Evolutionary conservation across 1,140 invertebrate species (phyloP).

Genomic region (Panagrolaimus sp.): DNA sequence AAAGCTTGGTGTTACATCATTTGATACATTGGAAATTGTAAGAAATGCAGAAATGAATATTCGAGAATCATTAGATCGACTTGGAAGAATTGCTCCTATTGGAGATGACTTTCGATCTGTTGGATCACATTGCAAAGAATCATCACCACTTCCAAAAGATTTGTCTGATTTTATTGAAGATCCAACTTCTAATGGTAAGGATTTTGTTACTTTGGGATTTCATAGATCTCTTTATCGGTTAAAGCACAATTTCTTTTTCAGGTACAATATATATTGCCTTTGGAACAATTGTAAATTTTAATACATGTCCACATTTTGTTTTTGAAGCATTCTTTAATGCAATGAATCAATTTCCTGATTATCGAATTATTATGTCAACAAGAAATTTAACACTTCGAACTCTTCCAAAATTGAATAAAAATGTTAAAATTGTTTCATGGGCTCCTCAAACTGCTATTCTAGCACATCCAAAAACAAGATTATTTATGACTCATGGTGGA

Average conservation of each 20-base stretch:
- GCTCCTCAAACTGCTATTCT: slow-evolving; percentile 11
- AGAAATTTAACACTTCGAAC: not conserved
- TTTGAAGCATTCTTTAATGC: slow-evolving; percentile 28
- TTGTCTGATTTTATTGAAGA: slow-evolving; percentile 14
- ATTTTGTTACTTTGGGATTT: not conserved
- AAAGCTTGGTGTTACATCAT: not conserved
- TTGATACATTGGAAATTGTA: not conserved
- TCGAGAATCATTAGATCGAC: not conserved
- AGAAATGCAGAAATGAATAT: slow-evolving; percentile 6
- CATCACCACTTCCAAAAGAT: not conserved
- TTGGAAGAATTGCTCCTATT: not conserved
- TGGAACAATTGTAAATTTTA: slow-evolving; percentile 30
- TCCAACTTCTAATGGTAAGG: slow-evolving; percentile 15
- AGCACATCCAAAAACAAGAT: not conserved
- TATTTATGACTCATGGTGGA: slow-evolving; percentile 11
- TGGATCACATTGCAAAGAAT: not conserved
- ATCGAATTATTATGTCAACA: slow-evolving; percentile 20
- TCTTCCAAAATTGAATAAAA: not conserved
- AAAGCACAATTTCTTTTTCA: no score
- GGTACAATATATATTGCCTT: slow-evolving; percentile 18
- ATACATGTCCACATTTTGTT: slow-evolving; percentile 26
- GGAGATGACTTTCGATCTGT: slow-evolving; percentile 1
- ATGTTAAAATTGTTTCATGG: slow-evolving; percentile 4
- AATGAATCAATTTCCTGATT: slow-evolving; percentile 31
- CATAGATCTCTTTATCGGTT: no score